Conservation (phyloP, 1,140 invertebrate genomes). For the Elymnias hypermnestra region DNA sequence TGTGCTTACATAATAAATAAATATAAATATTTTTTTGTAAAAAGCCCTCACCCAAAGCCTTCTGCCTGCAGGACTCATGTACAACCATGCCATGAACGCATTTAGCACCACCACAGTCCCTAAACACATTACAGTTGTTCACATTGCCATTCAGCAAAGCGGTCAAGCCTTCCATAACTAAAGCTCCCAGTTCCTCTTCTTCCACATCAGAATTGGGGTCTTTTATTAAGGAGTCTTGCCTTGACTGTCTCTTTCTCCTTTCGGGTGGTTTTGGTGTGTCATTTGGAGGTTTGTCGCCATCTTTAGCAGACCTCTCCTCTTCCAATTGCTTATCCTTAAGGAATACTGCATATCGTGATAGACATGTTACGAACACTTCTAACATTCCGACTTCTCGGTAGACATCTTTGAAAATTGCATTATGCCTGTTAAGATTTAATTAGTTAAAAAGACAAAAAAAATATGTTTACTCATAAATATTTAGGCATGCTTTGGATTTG, state of each 20-base stretch:
- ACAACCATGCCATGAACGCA: slow-evolving; percentile 94
- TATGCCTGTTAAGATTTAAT: slow-evolving; percentile 85
- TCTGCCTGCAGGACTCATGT: slow-evolving; percentile 87
- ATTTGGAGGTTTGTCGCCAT: slow-evolving; percentile 28
- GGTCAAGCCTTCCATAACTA: slow-evolving; percentile 92
- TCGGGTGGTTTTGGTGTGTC: slow-evolving; percentile 58
- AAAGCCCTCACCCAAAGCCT: slow-evolving; percentile 82
- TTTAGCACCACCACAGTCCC: slow-evolving; percentile 93
- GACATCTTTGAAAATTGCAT: slow-evolving; percentile 97
- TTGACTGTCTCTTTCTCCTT: slow-evolving; percentile 52
- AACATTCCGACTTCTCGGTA: slow-evolving; percentile 98
- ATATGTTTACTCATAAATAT: too few relatives aligned
- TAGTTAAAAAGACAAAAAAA: too few relatives aligned
- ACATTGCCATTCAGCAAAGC: slow-evolving; percentile 87
- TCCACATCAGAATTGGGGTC: slow-evolving; percentile 71
- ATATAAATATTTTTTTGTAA: too few relatives aligned
- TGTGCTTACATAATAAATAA: too few relatives aligned
- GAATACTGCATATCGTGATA: slow-evolving; percentile 89
- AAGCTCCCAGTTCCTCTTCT: slow-evolving; percentile 86
- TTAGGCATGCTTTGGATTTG: too few relatives aligned
- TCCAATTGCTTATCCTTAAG: slow-evolving; percentile 82
- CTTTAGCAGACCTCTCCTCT: slow-evolving; percentile 48
- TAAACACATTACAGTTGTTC: slow-evolving; percentile 93
- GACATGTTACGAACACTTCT: slow-evolving; percentile 96
- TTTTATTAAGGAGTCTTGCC: slow-evolving; percentile 73